Base-by-base conservation (phyloP, 2,797 vertebrate species). In the Phyllotis vaccarum region DNA sequence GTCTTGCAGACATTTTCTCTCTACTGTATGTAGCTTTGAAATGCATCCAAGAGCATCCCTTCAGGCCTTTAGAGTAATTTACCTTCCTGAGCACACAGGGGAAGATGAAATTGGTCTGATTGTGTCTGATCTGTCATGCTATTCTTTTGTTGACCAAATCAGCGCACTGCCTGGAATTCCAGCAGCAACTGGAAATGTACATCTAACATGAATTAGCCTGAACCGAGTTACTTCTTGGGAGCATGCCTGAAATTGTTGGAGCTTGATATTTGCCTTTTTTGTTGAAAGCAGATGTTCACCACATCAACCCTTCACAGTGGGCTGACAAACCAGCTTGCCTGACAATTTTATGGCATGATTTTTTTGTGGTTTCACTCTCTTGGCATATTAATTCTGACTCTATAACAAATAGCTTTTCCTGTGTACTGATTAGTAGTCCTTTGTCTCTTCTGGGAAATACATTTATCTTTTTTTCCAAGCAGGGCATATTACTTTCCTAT, bases 251-350 rank as follows among this genome's bases (percentile, higher is more conserved):
- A 96, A 93, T 46, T 68, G 96, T 43, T 76, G 94, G 62, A 93
- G 81, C 89, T 34, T 81, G 93, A 86, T 95, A 75, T 92, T 87
- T 86, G 89, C 87, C 79, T 54, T 90, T 74, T 93, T 72, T 85
- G 96, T 90, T 90, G 94, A 89, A 96, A 97, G 95, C 89, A 97
- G 96, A 93, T 95, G 97, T 95, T 94, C 92, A 31, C 83, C 95
- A 43, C 52, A 24, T 60, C 43, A 19, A 19, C 89, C 78, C 40
- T 64, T 88, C 74, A 9, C 52, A 62, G 27, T 1, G 37, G 64
- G 29, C 80, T 74, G 89, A 93, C 91, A 88, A 79, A 87, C 66
- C 92, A 75, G 89, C 75, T 75, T 86, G 83, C 94, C 90, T 64
- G 70, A 93, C 40, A 29, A 10, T 58, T 75, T 78, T 46, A 86